A percentile compares a stretch with the other conserved stretches of the same genome.
phyloP scores from a whole-genome alignment of 2,888 invertebrate species.

The Macrophya annulata region DNA sequence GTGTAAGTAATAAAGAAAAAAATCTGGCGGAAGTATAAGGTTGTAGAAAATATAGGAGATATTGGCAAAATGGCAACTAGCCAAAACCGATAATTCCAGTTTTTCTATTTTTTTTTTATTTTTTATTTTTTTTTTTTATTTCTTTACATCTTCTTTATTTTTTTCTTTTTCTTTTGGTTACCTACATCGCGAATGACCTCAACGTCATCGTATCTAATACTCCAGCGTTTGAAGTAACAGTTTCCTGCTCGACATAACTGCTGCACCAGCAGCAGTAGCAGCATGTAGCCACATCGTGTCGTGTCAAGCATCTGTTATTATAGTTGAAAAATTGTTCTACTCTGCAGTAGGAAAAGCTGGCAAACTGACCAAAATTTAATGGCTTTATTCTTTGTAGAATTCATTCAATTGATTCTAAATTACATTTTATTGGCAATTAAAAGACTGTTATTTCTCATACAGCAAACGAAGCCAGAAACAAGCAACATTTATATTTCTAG shows the following conservation, averaged over 20 bases:
- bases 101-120: background rate
- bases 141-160: too few species aligned
- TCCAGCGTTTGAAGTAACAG: background rate
- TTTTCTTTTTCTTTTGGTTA: background rate
- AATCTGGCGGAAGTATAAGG: slow-evolving; percentile 31
- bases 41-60: slow-evolving; percentile 21
- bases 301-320: slow-evolving; percentile 16
- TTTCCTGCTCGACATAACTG: slow-evolving; percentile 18
- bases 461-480: background rate
- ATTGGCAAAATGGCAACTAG: slow-evolving; percentile 41
- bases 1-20: slow-evolving; percentile 15
- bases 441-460: background rate
- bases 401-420: slow-evolving; percentile 19
- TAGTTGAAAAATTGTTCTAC: background rate
- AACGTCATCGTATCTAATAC: slow-evolving; percentile 38
- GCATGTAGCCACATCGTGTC: background rate
- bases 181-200: slow-evolving; percentile 28
- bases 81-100: slow-evolving; percentile 52
- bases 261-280: background rate
- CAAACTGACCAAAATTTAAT: slow-evolving; percentile 13
- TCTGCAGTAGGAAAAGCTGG: slow-evolving; percentile 4
- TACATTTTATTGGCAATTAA: slow-evolving; percentile 36
- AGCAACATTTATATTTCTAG: background rate
- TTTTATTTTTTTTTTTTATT: background rate
- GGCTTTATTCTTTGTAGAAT: background rate